Evolutionary conservation across 37 sponge, comb jelly and placozoan species (phyloP).

Genomic region (Hexactinellida sp.): DNA sequence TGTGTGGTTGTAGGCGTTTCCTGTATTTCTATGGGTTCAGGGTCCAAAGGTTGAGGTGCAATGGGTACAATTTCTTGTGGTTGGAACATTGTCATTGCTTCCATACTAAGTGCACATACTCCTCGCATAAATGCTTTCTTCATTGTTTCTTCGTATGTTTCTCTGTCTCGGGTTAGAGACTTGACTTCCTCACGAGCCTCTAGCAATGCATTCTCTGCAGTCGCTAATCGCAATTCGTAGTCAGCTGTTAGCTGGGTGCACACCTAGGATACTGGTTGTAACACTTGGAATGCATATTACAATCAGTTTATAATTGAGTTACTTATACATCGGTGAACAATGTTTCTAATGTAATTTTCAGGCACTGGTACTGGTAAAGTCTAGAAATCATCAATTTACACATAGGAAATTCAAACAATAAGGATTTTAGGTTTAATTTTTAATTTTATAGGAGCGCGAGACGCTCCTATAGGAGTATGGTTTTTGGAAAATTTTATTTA

Average conservation of each 20-base stretch:
- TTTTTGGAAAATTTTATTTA: too few species aligned
- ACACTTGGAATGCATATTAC: conserved; percentile 29
- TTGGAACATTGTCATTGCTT: conserved; percentile 96
- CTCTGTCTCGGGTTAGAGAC: conserved; percentile 39
- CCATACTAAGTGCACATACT: conserved; percentile 94
- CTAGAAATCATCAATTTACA: too few species aligned
- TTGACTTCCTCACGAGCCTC: conserved; percentile 41
- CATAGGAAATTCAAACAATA: too few species aligned
- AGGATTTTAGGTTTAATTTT: too few species aligned
- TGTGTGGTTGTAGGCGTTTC: neutral
- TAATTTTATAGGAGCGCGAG: too few species aligned
- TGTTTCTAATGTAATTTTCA: too few species aligned
- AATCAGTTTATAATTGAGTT: too few species aligned
- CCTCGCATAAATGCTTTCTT: conserved; percentile 98
- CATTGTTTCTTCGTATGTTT: conserved; percentile 83
- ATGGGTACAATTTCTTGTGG: neutral
- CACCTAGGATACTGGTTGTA: conserved; percentile 74
- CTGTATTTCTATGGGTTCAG: neutral
- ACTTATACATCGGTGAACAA: too few species aligned
- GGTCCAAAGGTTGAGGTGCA: neutral
- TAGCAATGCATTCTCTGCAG: conserved; percentile 36
- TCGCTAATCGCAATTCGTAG: conserved; percentile 59
- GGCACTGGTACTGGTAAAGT: too few species aligned
- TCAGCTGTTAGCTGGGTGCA: conserved; percentile 65
- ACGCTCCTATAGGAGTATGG: too few species aligned